Conservation (phyloP, 1,140 invertebrate genomes). For the silkworm (Bombyx mori) region DNA sequence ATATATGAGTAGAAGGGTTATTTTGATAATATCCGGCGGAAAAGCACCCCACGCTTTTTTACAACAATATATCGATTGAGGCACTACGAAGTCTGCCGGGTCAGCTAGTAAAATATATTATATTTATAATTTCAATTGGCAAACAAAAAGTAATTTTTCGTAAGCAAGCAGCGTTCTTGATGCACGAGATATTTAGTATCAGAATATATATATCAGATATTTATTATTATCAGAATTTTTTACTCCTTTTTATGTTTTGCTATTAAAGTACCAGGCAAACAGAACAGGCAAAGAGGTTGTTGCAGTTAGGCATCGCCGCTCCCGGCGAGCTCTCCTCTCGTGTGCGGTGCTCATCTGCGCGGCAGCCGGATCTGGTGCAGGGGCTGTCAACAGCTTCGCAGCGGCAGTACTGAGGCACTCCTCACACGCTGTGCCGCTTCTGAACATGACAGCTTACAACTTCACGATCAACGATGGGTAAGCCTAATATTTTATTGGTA, state of each 20-base stretch:
- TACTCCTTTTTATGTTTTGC: not conserved
- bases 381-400: slow-evolving; percentile 53
- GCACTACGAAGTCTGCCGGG: too few species aligned
- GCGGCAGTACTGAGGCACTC: slow-evolving; percentile 50
- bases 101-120: too few species aligned
- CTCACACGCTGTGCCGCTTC: slow-evolving; percentile 31
- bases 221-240: not conserved
- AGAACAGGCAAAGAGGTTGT: not conserved
- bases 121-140: too few species aligned
- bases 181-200: too few species aligned
- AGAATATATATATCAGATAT: not conserved
- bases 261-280: not conserved
- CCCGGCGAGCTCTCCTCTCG: slow-evolving; percentile 41
- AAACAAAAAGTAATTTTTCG: too few species aligned
- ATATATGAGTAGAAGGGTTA: too few species aligned
- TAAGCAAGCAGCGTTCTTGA: too few species aligned
- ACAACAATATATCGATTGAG: too few species aligned
- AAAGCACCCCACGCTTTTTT: too few species aligned
- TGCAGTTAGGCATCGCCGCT: slow-evolving; percentile 38
- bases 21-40: too few species aligned
- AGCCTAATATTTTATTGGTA: not conserved
- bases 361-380: slow-evolving; percentile 46
- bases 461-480: slow-evolving; percentile 57
- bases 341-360: slow-evolving; percentile 38
- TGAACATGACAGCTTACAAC: slow-evolving; percentile 54